Conservation (phyloP, 1,140 invertebrate genomes). For the Tetraneura akinire region DNA sequence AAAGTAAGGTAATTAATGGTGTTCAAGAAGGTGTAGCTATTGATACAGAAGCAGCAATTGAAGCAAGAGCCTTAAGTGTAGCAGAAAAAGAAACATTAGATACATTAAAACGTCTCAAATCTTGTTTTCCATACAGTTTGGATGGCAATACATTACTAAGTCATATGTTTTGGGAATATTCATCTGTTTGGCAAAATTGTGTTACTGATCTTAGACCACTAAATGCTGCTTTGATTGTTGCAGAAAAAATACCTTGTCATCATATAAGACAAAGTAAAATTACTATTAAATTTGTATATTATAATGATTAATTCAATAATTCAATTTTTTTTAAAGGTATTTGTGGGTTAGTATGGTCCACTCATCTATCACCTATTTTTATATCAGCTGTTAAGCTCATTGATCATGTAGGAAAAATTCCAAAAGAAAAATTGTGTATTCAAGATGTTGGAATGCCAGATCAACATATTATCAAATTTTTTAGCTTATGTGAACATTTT, state of each 20-base stretch:
- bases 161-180: slow-evolving; percentile 89
- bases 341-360: slow-evolving; percentile 83
- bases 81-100: slow-evolving; percentile 53
- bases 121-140: slow-evolving; percentile 83
- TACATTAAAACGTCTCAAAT: slow-evolving; percentile 64
- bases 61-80: slow-evolving; percentile 54
- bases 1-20: slow-evolving; percentile 14
- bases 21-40: slow-evolving; percentile 53
- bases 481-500: slow-evolving; percentile 71
- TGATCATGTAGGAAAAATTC: slow-evolving; percentile 85
- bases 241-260: slow-evolving; percentile 65
- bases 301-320: neutral
- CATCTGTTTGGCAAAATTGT: slow-evolving; percentile 80
- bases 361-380: slow-evolving; percentile 73
- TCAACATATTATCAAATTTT: slow-evolving; percentile 68
- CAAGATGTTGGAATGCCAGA: slow-evolving; percentile 77
- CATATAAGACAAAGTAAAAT: slow-evolving; percentile 67
- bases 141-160: slow-evolving; percentile 75
- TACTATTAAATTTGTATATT: slow-evolving; percentile 34
- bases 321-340: slow-evolving; percentile 62
- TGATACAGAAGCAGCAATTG: slow-evolving; percentile 53
- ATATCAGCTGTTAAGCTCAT: slow-evolving; percentile 75
- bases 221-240: slow-evolving; percentile 66
- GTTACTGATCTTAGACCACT: slow-evolving; percentile 69
- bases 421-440: slow-evolving; percentile 77